Evolutionary conservation across 2,797 vertebrate species (phyloP).

Genomic region (Chiropotes sagulatus): DNA sequence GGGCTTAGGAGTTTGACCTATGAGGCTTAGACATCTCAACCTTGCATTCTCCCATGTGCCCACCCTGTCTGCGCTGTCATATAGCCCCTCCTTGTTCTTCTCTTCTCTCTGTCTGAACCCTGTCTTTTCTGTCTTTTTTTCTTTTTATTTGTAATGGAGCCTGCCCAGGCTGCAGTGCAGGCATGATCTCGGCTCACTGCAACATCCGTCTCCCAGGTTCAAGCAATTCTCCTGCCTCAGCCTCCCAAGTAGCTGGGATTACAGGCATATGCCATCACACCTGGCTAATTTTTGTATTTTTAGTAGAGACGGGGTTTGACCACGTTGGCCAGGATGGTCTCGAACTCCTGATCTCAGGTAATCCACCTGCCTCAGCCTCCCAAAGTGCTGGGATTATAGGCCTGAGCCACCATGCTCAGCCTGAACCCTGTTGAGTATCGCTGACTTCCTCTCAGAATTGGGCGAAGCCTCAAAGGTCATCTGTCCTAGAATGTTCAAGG

Average conservation of each 20-base stretch:
- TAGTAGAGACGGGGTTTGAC: not conserved
- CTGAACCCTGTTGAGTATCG: not conserved
- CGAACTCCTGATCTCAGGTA: not conserved
- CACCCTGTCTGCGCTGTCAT: not conserved
- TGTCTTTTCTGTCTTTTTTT: not conserved
- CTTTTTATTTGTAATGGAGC: not conserved
- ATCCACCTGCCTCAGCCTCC: not conserved
- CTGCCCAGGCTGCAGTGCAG: not conserved
- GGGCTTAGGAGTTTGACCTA: not conserved
- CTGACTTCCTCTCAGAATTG: constrained; percentile 19
- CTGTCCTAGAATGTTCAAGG: not conserved
- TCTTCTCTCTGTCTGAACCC: not conserved
- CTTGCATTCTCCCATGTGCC: not conserved
- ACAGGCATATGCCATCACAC: not conserved
- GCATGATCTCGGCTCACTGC: no score
- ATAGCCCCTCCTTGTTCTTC: not conserved
- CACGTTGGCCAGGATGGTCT: not conserved
- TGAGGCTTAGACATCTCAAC: not conserved
- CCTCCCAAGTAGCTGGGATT: no score
- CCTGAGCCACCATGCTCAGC: not conserved
- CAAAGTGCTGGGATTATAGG: not conserved
- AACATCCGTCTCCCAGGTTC: no score
- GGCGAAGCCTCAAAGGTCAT: not conserved
- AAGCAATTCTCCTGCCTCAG: not conserved
- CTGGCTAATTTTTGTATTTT: not conserved